Evolutionary conservation across 2,797 vertebrate species (phyloP), one percentile per base, ranked within the genome.

Genomic region (Mus caroli): DNA sequence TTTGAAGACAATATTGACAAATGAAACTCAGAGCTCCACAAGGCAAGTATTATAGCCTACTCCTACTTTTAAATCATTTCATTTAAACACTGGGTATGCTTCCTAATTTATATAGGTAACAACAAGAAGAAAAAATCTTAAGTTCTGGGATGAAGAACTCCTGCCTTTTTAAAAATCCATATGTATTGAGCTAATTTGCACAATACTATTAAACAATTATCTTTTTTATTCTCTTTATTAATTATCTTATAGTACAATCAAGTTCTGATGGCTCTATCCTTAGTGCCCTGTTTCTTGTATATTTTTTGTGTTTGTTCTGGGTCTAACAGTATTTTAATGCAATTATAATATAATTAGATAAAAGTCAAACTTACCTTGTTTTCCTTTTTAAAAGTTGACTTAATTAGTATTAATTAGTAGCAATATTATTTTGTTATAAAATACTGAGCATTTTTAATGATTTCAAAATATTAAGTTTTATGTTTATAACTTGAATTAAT

Each of bases 361-460:
- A 91, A 19, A 56, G 22, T 88, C 24, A 88, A 73, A 43, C 26
- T 88, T 56, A 56, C 28, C 6, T 28, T 88, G 43, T 26, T 28
- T 56, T 75, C 52, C 37, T 11, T 76, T 69, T 75, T 54, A 69
- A 46, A 91, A 76, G 3, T 76, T 83, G 86, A 24, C 20, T 28
- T 92, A 78, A 71, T 67, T 85, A 73, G 82, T 79, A 64, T 28
- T 92, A 78, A 77, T 50, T 85, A 67, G 82, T 87, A 64, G 10
- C 13, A 90, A 78, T 4, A 50, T 82, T 71, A 90, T n/a, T 34
- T 14, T 50, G 76, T 28, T 80, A 15, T 26, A 31, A 80, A 69
- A 10, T 1, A 62, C 62, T 22, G n/a, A 50, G n/a, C 43, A 92
- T 19, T 56, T 69, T 88, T 91, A 80, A 40, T 3, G n/a, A 67